Percentiles rank a stretch among this genome's conserved stretches.
phyloP scores from a whole-genome alignment of 2,113 vertebrate species.

The Hiodon tergisus region DNA sequence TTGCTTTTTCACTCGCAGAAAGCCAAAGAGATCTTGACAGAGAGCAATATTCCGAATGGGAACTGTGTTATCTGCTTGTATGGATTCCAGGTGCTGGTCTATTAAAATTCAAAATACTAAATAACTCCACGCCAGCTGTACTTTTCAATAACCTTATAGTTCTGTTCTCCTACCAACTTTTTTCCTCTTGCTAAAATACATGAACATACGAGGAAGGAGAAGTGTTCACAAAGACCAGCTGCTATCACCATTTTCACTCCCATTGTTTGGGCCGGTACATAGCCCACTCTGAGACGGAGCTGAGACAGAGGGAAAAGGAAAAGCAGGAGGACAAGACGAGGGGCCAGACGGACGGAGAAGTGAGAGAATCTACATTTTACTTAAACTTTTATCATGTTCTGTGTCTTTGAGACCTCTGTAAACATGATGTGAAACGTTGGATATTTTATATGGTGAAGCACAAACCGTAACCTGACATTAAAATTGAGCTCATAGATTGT shows the following conservation, averaged over 20 bases:
- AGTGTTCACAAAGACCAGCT: conserved; percentile 84
- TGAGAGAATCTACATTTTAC: conserved; percentile 7
- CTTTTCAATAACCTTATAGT: not conserved
- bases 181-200: not conserved
- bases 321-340: conserved; percentile 67
- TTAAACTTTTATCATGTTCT: too few relatives aligned
- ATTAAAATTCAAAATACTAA: not conserved
- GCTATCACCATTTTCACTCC: conserved; percentile 96
- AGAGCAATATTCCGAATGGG: conserved; percentile 91
- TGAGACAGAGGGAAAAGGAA: conserved; percentile 67
- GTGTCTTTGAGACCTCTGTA: too few relatives aligned
- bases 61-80: conserved; percentile 94
- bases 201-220: conserved; percentile 73
- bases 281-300: conserved; percentile 79
- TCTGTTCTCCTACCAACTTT: too few relatives aligned
- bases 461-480: too few relatives aligned
- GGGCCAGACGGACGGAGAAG: conserved; percentile 38
- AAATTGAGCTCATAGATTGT: too few relatives aligned
- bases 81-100: conserved; percentile 73
- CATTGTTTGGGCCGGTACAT: conserved; percentile 88
- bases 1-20: conserved; percentile 60
- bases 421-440: too few relatives aligned
- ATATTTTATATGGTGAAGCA: too few relatives aligned
- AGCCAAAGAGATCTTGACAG: conserved; percentile 93
- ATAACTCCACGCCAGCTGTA: not conserved